Conservation (phyloP, 2,113 vertebrate genomes). For the Toxotes jaculatrix region DNA sequence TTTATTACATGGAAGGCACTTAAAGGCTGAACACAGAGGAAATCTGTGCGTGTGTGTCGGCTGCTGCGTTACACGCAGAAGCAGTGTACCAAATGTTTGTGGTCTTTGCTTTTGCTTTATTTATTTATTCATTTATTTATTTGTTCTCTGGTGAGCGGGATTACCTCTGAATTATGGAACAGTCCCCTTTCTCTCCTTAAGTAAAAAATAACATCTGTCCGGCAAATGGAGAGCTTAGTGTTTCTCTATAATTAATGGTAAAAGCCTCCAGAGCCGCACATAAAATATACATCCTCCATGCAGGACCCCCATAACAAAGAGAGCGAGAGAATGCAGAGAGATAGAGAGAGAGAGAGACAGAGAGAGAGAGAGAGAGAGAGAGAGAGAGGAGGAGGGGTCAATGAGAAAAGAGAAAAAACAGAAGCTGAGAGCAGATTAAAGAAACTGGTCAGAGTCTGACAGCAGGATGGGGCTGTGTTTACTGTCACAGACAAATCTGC, state of each 20-base stretch:
- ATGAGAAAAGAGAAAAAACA: conserved; percentile 24
- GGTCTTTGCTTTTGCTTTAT: conserved; percentile 78
- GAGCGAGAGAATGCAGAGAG: conserved; percentile 62
- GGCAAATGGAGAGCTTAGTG: conserved; percentile 87
- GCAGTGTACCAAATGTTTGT: conserved; percentile 69
- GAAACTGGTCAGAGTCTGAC: conserved; percentile 14
- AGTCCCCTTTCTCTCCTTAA: conserved; percentile 83
- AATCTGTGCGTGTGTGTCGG: conserved; percentile 46
- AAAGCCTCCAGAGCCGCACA: conserved; percentile 85
- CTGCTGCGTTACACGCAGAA: conserved; percentile 38
- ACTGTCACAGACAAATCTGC: neutral
- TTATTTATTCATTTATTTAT: conserved; percentile 86
- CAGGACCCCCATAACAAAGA: conserved; percentile 77
- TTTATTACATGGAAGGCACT: conserved; percentile 74
- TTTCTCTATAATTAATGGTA: conserved; percentile 88
- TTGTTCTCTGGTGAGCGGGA: conserved; percentile 80
- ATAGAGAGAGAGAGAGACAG: neutral
- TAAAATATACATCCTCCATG: conserved; percentile 84
- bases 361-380: conserved; percentile 1
- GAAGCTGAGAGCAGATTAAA: conserved; percentile 23
- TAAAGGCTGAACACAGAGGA: conserved; percentile 55
- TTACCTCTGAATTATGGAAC: conserved; percentile 86
- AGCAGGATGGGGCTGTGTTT: conserved; percentile 12
- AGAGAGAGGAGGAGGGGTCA: conserved; percentile 32
- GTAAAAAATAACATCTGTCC: conserved; percentile 88